Percentiles rank a stretch among this genome's conserved stretches.
phyloP scores from a whole-genome alignment of 1,140 invertebrate genomes.

The Drosophila nebulosa region DNA sequence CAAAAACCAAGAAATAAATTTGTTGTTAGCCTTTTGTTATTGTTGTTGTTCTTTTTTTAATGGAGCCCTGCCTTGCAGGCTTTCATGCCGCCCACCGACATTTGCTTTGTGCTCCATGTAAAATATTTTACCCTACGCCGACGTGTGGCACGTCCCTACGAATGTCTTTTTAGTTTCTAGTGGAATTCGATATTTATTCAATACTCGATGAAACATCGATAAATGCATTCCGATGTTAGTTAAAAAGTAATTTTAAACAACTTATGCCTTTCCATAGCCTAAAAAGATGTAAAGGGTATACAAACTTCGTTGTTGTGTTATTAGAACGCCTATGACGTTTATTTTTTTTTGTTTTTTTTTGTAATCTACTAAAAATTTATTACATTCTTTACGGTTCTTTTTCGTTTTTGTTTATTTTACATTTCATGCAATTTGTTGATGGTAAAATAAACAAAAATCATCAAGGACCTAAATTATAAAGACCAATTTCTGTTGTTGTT shows the following conservation, averaged over 20 bases:
- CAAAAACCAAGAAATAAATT: constrained; percentile 27
- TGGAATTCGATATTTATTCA: too few species aligned
- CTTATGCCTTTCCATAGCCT: too few species aligned
- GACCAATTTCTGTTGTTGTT: constrained; percentile 15
- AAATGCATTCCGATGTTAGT: too few species aligned
- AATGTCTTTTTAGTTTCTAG: background rate
- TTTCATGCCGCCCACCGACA: constrained; percentile 10
- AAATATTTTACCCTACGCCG: background rate
- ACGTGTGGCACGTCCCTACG: background rate
- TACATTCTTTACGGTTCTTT: constrained; percentile 41
- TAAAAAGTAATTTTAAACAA: too few species aligned
- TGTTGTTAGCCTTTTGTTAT: constrained; percentile 53
- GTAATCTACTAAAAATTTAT: constrained; percentile 70
- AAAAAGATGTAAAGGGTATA: background rate
- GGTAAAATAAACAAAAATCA: constrained; percentile 14
- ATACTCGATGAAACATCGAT: too few species aligned
- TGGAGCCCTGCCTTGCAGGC: constrained; percentile 39
- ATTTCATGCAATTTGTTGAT: constrained; percentile 33
- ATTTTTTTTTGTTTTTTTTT: constrained; percentile 19
- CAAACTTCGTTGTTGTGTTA: background rate
- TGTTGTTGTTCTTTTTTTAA: constrained; percentile 51
- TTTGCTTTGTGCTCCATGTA: constrained; percentile 35
- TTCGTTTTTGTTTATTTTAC: constrained; percentile 33
- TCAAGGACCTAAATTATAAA: constrained; percentile 23
- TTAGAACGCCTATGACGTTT: background rate